phyloP scores from a whole-genome alignment of 2,113 vertebrate genomes.

The Pluvialis apricaria region DNA sequence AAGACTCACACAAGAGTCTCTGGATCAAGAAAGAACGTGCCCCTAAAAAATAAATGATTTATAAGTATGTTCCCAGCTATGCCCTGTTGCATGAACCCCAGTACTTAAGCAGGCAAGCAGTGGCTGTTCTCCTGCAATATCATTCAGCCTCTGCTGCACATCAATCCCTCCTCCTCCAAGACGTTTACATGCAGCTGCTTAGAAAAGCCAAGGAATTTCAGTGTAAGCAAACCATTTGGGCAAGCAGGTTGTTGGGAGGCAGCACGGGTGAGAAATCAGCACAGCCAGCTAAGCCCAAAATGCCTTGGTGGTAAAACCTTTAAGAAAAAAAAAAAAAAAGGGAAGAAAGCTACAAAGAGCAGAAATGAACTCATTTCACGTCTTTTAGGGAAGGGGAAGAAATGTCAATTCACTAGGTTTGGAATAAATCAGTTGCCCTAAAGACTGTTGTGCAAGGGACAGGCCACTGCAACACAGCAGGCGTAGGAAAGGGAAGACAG shows the following conservation, averaged over 20 bases:
- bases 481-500: neutral
- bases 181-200: constrained; percentile 24
- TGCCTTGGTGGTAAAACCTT: neutral
- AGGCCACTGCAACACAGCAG: neutral
- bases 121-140: neutral
- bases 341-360: neutral
- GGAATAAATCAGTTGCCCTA: neutral
- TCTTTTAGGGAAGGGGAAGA: neutral
- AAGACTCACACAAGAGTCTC: neutral
- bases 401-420: neutral
- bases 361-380: neutral
- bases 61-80: neutral
- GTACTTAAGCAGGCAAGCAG: neutral
- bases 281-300: neutral
- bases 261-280: neutral
- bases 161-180: neutral
- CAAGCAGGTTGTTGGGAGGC: neutral
- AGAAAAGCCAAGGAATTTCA: neutral
- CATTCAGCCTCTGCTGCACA: neutral
- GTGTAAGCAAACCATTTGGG: neutral
- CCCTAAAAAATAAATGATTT: neutral
- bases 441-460: neutral
- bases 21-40: neutral
- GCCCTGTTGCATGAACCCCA: neutral
- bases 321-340: neutral